phyloP scores from a whole-genome alignment of 1,140 invertebrate genomes.

The Portunus trituberculatus region DNA sequence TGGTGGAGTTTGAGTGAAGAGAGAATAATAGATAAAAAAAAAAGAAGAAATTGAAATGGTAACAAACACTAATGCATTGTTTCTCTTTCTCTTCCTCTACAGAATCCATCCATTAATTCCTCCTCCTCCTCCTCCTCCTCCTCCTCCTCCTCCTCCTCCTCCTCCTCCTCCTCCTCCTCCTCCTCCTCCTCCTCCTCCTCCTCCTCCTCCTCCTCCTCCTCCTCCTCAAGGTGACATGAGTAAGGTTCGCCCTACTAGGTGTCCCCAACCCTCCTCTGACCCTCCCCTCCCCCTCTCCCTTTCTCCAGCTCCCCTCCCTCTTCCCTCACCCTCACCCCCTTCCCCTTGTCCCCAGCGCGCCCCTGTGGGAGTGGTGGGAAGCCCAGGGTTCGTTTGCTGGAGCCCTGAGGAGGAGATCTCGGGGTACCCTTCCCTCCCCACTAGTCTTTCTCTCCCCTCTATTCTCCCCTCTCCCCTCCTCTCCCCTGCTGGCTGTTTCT shows the following conservation, averaged over 20 bases:
- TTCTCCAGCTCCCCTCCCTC: no score
- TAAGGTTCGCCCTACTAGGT: neutral
- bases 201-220: no score
- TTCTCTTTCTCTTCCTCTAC: neutral
- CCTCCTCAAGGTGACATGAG: neutral
- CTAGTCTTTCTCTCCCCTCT: neutral
- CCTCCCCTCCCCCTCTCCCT: neutral
- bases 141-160: neutral
- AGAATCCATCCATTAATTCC: neutral
- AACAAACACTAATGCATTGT: no score
- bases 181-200: no score
- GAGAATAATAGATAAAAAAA: no score
- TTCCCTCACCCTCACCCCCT: neutral
- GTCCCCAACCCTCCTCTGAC: neutral
- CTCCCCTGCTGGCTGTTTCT: neutral
- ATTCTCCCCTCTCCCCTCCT: neutral
- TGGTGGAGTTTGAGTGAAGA: no score
- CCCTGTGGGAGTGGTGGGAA: neutral
- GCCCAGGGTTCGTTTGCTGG: neutral
- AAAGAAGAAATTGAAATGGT: no score
- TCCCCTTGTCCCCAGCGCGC: neutral
- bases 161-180: neutral
- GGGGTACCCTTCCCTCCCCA: neutral
- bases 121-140: neutral
- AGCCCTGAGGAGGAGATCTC: neutral